A percentile compares a stretch with the other conserved stretches of the same genome.
Evolutionary conservation across 2,797 vertebrate genomes (phyloP).

Genomic region (Morus bassanus): DNA sequence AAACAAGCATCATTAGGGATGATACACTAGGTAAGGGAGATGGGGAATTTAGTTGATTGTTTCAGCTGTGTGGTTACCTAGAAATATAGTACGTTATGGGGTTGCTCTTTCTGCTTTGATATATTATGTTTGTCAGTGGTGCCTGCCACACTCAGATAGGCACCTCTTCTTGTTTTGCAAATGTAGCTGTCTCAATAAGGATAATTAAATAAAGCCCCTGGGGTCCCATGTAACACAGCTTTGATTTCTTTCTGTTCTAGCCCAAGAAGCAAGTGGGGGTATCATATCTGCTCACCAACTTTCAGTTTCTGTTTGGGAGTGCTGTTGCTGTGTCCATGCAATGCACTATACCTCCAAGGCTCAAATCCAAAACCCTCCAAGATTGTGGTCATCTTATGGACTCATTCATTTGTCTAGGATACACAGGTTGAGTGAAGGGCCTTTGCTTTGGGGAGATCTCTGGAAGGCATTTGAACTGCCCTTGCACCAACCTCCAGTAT

Average conservation of each 20-base stretch:
- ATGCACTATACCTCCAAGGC: background rate
- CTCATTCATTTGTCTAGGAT: background rate
- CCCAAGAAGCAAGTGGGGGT: background rate
- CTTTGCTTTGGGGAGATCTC: background rate
- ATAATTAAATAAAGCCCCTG: slow-evolving; percentile 50
- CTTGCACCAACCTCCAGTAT: background rate
- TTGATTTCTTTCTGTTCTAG: background rate
- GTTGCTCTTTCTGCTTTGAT: slow-evolving; percentile 47
- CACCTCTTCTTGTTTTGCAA: slow-evolving; percentile 49
- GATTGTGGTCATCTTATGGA: background rate
- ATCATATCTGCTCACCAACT: background rate
- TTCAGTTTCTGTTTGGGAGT: background rate
- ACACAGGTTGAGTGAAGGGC: background rate
- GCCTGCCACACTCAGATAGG: slow-evolving; percentile 42
- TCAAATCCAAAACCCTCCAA: background rate
- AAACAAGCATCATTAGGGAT: slow-evolving; percentile 49
- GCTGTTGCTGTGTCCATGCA: fast-evolving
- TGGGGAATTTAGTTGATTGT: slow-evolving; percentile 38
- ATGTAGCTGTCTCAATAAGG: slow-evolving; percentile 34
- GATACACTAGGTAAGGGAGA: slow-evolving; percentile 53
- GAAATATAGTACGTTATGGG: background rate
- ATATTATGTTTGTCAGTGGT: slow-evolving; percentile 40
- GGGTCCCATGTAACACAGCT: background rate
- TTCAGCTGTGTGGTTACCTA: slow-evolving; percentile 33
- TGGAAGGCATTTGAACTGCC: background rate